Conservation (phyloP, 2,797 vertebrate genomes). For the Crotalus adamanteus region DNA sequence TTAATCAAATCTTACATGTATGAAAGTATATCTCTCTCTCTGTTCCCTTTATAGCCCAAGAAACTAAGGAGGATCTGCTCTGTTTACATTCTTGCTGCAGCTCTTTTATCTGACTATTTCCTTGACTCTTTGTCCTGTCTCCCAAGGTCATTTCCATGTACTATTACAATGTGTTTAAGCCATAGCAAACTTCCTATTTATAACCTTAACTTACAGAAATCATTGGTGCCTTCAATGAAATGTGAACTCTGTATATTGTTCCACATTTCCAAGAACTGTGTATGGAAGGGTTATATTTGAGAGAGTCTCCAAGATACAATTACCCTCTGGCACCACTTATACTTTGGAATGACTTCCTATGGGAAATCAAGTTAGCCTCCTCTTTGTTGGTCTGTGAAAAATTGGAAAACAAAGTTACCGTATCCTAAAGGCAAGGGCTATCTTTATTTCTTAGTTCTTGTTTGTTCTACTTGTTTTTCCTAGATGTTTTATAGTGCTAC, state of each 20-base stretch:
- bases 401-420: background rate
- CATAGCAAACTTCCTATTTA: background rate
- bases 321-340: background rate
- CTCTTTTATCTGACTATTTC: background rate
- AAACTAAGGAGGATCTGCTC: background rate
- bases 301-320: background rate
- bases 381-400: background rate
- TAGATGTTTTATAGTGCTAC: background rate
- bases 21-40: background rate
- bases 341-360: background rate
- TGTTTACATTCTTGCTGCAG: background rate
- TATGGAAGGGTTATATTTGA: background rate
- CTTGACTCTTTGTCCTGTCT: background rate
- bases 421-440: background rate
- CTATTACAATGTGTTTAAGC: background rate
- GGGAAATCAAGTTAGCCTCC: background rate
- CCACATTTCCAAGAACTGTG: background rate
- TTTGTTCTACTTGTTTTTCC: background rate
- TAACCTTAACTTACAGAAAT: background rate
- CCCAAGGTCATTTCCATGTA: background rate
- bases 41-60: background rate
- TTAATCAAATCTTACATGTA: background rate
- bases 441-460: background rate
- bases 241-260: background rate
- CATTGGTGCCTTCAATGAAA: background rate